Conservation (phyloP, 2,888 invertebrate genomes). For the Drosophila phalerata region DNA sequence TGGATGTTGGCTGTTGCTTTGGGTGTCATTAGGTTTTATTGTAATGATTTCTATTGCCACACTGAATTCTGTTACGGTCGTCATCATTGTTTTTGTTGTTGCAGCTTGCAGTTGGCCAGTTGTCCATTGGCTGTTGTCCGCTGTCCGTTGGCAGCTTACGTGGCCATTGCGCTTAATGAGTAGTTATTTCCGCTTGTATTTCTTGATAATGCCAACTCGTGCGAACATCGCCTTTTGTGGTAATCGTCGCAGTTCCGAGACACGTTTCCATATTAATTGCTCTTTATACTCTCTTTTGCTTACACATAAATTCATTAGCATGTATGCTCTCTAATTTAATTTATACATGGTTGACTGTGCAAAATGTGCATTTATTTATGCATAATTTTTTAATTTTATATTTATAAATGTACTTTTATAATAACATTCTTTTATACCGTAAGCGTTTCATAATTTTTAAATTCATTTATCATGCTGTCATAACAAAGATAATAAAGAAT, state of each 20-base stretch:
- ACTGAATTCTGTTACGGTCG: constrained; percentile 36
- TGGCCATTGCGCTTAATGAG: constrained; percentile 78
- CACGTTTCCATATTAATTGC: constrained; percentile 72
- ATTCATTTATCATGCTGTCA: constrained; percentile 59
- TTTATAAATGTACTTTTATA: background rate
- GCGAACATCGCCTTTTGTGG: constrained; percentile 59
- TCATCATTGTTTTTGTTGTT: constrained; percentile 31
- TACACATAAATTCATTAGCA: constrained; percentile 64
- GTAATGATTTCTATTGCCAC: constrained; percentile 81
- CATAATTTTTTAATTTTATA: constrained; percentile 9
- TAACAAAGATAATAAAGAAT: constrained; percentile 58
- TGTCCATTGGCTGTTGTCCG: constrained; percentile 46
- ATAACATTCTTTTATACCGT: background rate
- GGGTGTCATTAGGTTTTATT: constrained; percentile 76
- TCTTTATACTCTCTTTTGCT: constrained; percentile 43
- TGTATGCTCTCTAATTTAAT: constrained; percentile 69
- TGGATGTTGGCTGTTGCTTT: constrained; percentile 67
- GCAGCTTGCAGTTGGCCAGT: constrained; percentile 30
- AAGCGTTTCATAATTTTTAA: constrained; percentile 43
- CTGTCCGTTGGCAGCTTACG: constrained; percentile 63
- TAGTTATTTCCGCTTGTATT: constrained; percentile 78
- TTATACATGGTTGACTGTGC: constrained; percentile 26
- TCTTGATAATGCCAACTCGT: constrained; percentile 75
- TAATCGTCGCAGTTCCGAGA: constrained; percentile 56
- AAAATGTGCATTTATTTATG: constrained; percentile 43